A percentile compares a stretch with the other conserved stretches of the same genome.
phyloP scores from a whole-genome alignment of 2,113 vertebrate genomes.

The Lethenteron reissneri region DNA sequence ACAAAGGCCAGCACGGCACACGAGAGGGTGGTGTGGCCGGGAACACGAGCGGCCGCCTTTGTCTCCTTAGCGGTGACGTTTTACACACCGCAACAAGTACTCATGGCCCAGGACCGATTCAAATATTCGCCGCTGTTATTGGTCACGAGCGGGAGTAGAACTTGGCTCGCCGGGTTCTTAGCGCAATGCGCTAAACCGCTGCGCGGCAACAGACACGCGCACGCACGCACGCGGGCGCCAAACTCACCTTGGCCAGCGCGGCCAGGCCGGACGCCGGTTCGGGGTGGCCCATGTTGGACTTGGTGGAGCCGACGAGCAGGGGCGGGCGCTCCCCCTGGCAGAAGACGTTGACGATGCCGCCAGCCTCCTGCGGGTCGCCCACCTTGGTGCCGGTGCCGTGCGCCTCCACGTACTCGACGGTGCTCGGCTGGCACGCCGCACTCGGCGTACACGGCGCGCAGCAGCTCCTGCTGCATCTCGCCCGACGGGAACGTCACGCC shows the following conservation, averaged over 20 bases:
- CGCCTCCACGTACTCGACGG: slow-evolving; percentile 72
- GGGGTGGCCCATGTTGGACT: slow-evolving; percentile 94
- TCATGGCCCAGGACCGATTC: too few relatives aligned
- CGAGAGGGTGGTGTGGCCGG: too few relatives aligned
- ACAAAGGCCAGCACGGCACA: too few relatives aligned
- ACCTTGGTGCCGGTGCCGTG: slow-evolving; percentile 94
- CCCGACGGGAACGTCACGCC: slow-evolving; percentile 87
- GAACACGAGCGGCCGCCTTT: too few relatives aligned
- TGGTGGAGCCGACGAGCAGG: slow-evolving; percentile 65
- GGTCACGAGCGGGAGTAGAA: too few relatives aligned
- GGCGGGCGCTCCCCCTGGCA: slow-evolving; percentile 31
- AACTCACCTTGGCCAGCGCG: slow-evolving; percentile 48
- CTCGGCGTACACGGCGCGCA: slow-evolving; percentile 38
- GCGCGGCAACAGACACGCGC: too few relatives aligned
- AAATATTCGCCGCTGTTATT: too few relatives aligned
- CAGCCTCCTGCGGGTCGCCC: slow-evolving; percentile 78
- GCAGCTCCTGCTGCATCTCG: slow-evolving; percentile 40
- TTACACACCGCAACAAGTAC: too few relatives aligned
- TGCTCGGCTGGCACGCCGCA: slow-evolving; percentile 24
- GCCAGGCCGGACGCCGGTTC: slow-evolving; percentile 75
- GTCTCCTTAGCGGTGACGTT: too few relatives aligned
- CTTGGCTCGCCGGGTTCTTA: too few relatives aligned
- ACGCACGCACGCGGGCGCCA: too few relatives aligned
- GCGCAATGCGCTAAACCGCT: too few relatives aligned
- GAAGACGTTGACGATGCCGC: slow-evolving; percentile 37